A percentile compares a stretch with the other conserved stretches of the same genome.
Conservation (phyloP, 2,888 invertebrate genomes). For the Drosophila pegasa region DNA sequence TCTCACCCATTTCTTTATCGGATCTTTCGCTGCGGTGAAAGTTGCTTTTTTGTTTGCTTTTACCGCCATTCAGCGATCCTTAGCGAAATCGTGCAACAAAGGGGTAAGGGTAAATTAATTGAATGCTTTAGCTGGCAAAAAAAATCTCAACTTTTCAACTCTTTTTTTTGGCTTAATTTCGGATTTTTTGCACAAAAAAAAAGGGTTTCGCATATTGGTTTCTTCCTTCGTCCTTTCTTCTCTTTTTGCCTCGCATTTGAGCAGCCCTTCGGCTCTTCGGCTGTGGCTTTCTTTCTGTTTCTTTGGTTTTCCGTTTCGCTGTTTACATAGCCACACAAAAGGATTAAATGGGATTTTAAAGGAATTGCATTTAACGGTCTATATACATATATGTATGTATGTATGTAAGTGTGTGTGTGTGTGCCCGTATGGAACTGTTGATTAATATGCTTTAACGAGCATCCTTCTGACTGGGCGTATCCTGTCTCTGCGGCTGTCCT, state of each 20-base stretch:
- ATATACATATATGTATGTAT: background rate
- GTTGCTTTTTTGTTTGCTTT: conserved; percentile 65
- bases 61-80: conserved; percentile 28
- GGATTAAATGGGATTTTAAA: conserved; percentile 74
- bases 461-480: conserved; percentile 57
- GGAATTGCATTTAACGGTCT: conserved; percentile 37
- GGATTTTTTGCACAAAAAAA: conserved; percentile 38
- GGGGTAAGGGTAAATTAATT: conserved; percentile 59
- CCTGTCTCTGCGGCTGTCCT: conserved; percentile 24
- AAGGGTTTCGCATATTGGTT: conserved; percentile 42
- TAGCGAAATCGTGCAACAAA: conserved; percentile 31
- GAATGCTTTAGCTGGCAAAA: conserved; percentile 51
- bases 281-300: conserved; percentile 12
- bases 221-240: conserved; percentile 13
- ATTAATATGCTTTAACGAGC: conserved; percentile 75
- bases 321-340: conserved; percentile 78
- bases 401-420: background rate
- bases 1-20: conserved; percentile 52
- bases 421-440: conserved; percentile 51
- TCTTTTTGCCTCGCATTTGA: conserved; percentile 24
- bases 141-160: conserved; percentile 71
- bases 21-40: conserved; percentile 64
- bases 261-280: conserved; percentile 36
- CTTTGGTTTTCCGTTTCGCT: conserved; percentile 44
- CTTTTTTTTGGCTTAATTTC: conserved; percentile 26